Conservation (phyloP, 2,113 vertebrate species). For the Nycticebus coucang region DNA sequence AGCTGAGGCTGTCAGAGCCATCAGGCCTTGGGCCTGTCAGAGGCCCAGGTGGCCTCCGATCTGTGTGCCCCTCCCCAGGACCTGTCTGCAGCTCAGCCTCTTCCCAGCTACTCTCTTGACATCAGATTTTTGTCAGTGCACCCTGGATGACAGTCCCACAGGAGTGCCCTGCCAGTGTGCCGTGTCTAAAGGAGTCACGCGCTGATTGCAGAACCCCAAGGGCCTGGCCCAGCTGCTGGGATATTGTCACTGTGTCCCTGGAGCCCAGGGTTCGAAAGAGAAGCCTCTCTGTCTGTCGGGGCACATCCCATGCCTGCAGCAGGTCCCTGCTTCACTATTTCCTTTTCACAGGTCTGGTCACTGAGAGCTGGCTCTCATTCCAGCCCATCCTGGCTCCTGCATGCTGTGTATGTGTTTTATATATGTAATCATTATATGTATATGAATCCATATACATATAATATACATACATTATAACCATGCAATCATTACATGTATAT, state of each 20-base stretch:
- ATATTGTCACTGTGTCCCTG: neutral
- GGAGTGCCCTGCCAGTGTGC: neutral
- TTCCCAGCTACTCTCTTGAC: neutral
- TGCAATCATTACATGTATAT: no score
- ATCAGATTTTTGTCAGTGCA: neutral
- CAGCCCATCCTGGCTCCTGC: no score
- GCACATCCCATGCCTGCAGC: no score
- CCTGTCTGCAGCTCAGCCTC: neutral
- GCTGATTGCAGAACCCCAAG: neutral
- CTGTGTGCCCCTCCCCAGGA: neutral
- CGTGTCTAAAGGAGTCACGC: no score
- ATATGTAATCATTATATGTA: no score
- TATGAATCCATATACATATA: no score
- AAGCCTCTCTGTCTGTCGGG: neutral
- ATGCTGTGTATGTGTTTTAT: neutral
- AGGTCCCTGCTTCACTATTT: neutral
- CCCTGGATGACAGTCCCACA: neutral
- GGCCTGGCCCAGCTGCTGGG: neutral
- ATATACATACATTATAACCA: no score
- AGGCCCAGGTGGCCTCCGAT: neutral
- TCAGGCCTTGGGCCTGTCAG: neutral
- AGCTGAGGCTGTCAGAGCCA: no score
- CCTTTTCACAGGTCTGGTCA: neutral
- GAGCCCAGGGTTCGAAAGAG: neutral
- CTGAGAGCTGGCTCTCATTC: neutral